These are phyloP conservation scores for Halcyon leucocephala DNA, from an alignment of 2,797 vertebrate genomes.

Conservation along the genomic window DNA sequence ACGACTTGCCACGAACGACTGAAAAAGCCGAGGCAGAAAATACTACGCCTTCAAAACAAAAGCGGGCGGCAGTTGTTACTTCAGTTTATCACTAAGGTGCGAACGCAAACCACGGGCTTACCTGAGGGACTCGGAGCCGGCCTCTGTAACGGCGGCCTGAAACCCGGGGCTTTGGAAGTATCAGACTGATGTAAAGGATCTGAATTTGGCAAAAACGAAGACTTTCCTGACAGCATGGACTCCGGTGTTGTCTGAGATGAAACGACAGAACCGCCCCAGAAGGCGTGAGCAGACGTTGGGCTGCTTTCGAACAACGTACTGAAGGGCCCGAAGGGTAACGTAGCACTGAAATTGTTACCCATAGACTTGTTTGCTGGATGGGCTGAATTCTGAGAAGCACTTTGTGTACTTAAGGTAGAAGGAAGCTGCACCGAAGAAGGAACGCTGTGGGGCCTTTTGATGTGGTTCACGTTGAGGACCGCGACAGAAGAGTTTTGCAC, in stretches of 20 bases:
- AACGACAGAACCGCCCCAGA: slow-evolving; percentile 85
- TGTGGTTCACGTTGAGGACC: slow-evolving; percentile 81
- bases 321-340: slow-evolving; percentile 83
- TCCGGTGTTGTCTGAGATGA: slow-evolving; percentile 82
- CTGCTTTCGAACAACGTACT: slow-evolving; percentile 84
- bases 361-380: slow-evolving; percentile 81
- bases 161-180: slow-evolving; percentile 88
- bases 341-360: slow-evolving; percentile 81
- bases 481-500: slow-evolving; percentile 80
- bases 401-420: slow-evolving; percentile 87
- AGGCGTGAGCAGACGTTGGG: slow-evolving; percentile 80
- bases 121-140: slow-evolving; percentile 85
- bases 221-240: slow-evolving; percentile 82
- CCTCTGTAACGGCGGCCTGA: slow-evolving; percentile 84
- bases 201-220: slow-evolving; percentile 85
- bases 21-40: background rate
- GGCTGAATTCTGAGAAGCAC: slow-evolving; percentile 84
- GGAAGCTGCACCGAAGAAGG: slow-evolving; percentile 85
- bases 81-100: too few relatives aligned
- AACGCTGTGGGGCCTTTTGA: slow-evolving; percentile 85
- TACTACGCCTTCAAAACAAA: too few relatives aligned
- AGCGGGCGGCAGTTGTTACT: too few relatives aligned
- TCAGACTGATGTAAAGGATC: slow-evolving; percentile 84
- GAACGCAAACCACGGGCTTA: slow-evolving; percentile 14
- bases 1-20: too few relatives aligned